A percentile compares a stretch with the other conserved stretches of the same genome.
Evolutionary conservation across 2,113 vertebrate genomes (phyloP).

Genomic region (Gobius niger): DNA sequence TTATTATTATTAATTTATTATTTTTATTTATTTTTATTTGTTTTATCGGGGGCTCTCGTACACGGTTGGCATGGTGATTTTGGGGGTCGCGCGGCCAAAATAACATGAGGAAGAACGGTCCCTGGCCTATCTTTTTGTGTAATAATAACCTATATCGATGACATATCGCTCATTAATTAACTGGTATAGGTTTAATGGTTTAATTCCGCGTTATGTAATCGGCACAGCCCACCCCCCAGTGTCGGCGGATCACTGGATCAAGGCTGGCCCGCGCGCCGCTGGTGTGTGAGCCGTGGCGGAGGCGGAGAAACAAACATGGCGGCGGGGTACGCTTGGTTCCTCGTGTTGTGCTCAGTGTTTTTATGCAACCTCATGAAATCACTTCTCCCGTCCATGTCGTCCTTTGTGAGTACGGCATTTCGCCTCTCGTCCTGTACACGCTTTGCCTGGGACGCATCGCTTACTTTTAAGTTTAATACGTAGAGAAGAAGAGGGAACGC

Average conservation of each 20-base stretch:
- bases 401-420: constrained; percentile 69
- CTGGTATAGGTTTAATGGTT: neutral
- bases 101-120: no score
- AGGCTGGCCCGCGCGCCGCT: neutral
- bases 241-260: constrained; percentile 15
- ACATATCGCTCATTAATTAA: neutral
- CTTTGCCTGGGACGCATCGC: accelerated
- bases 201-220: neutral
- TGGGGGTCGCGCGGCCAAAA: no score
- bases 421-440: neutral
- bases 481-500: neutral
- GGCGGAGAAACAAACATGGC: constrained; percentile 70
- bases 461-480: neutral
- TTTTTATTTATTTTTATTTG: no score
- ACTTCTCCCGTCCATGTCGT: constrained; percentile 70
- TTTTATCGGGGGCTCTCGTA: no score
- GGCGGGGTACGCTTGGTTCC: constrained; percentile 68
- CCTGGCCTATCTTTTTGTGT: neutral
- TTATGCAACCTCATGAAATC: constrained; percentile 76
- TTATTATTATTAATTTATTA: no score
- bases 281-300: neutral
- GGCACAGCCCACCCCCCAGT: neutral
- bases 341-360: constrained; percentile 75
- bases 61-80: no score
- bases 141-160: neutral